Conservation (phyloP, 2,888 invertebrate species). For the Gortyna flavago region DNA sequence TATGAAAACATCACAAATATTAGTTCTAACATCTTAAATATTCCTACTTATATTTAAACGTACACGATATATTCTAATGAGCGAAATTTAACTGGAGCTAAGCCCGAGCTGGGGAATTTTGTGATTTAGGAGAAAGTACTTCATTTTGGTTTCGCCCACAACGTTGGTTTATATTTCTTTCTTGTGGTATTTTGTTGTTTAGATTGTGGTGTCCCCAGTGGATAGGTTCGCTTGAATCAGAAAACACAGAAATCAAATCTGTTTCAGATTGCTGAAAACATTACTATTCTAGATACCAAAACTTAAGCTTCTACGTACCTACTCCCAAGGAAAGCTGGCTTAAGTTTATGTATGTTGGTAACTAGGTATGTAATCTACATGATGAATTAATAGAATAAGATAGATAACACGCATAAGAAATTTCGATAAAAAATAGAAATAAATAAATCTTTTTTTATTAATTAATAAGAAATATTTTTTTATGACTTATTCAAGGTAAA, state of each 20-base stretch:
- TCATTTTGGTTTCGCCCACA: conserved; percentile 18
- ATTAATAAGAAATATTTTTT: no score
- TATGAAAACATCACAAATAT: conserved; percentile 54
- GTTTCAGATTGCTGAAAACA: not conserved
- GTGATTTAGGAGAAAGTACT: conserved; percentile 46
- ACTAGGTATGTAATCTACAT: not conserved
- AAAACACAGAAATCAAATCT: not conserved
- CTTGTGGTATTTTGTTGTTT: conserved; percentile 11
- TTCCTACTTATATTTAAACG: conserved; percentile 39
- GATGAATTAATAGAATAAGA: no score
- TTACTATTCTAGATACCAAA: not conserved
- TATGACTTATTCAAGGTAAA: not conserved
- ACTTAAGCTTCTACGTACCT: not conserved
- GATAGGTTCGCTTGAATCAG: not conserved
- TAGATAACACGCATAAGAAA: not conserved
- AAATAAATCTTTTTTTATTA: no score
- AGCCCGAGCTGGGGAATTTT: conserved; percentile 38
- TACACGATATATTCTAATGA: conserved; percentile 46
- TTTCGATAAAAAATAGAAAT: no score
- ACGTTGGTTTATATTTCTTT: conserved; percentile 11
- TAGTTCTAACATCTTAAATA: conserved; percentile 37
- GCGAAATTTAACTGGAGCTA: conserved; percentile 50
- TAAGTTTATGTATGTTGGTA: not conserved
- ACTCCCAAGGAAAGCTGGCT: not conserved
- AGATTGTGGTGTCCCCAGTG: not conserved